phyloP scores from a whole-genome alignment of 2,888 invertebrate genomes.

The Molanna angustata region DNA sequence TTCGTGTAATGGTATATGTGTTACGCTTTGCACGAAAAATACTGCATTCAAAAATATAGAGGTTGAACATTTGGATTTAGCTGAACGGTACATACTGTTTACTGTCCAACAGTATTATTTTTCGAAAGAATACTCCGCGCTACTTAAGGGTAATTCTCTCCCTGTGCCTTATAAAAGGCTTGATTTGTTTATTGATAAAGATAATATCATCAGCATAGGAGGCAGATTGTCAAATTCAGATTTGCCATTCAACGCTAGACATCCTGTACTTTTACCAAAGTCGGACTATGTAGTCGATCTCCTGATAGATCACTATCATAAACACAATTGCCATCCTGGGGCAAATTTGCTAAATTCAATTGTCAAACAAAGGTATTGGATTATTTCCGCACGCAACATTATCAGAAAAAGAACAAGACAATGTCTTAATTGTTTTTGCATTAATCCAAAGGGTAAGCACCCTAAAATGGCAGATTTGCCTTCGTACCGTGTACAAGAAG shows the following conservation, averaged over 20 bases:
- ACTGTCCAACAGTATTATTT: not conserved
- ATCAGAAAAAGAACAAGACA: not conserved
- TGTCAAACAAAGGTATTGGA: not conserved
- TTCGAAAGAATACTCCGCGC: not conserved
- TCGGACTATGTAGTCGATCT: not conserved
- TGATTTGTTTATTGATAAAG: not conserved
- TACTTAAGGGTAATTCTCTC: not conserved
- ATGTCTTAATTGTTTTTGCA: not conserved
- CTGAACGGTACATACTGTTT: not conserved
- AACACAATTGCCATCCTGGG: constrained; percentile 3
- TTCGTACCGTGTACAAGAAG: not conserved
- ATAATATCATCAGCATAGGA: not conserved
- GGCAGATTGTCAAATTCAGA: constrained; percentile 4
- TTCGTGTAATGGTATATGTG: not conserved
- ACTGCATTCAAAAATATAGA: constrained; percentile 1
- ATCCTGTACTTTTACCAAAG: not conserved
- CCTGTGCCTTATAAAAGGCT: constrained; percentile 1
- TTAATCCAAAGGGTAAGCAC: not conserved
- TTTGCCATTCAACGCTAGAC: not conserved
- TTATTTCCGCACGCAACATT: not conserved
- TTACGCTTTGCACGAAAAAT: not conserved
- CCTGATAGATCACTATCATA: not conserved
- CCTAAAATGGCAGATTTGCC: constrained; percentile 7
- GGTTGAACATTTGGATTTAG: not conserved
- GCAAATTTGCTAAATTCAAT: not conserved